These are phyloP conservation scores for Macrobrachium rosenbergii DNA, from an alignment of 1,140 invertebrate species.

Conservation along the genomic window DNA sequence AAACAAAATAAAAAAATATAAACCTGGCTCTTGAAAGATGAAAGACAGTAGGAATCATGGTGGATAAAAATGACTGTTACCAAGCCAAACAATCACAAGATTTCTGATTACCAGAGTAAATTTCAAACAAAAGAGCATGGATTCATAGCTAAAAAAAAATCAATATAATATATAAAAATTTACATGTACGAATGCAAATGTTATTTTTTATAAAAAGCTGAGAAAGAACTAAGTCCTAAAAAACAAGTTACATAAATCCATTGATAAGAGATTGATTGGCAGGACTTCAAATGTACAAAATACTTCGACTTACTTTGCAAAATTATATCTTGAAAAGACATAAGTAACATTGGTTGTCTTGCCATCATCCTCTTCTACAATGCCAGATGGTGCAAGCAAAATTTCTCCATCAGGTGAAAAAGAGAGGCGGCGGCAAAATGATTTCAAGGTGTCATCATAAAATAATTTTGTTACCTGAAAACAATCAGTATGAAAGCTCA, in stretches of 20 bases:
- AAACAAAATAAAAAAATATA: conserved; percentile 2
- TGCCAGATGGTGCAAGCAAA: conserved; percentile 86
- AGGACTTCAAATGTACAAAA: neutral
- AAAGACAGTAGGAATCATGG: too few relatives aligned
- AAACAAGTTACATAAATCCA: too few relatives aligned
- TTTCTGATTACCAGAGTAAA: too few relatives aligned
- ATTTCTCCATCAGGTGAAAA: conserved; percentile 93
- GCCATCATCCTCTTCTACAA: conserved; percentile 76
- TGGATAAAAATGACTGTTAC: too few relatives aligned
- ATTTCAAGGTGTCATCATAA: conserved; percentile 94
- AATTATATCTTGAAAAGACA: conserved; percentile 82
- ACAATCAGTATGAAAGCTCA: neutral
- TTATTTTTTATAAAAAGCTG: too few relatives aligned
- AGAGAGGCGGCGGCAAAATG: conserved; percentile 88
- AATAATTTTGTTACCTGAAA: conserved; percentile 77
- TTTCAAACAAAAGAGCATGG: too few relatives aligned
- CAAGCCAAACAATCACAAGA: too few relatives aligned
- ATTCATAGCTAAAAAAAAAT: too few relatives aligned
- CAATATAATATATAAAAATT: too few relatives aligned
- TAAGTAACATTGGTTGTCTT: conserved; percentile 80
- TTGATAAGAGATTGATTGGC: too few relatives aligned
- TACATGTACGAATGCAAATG: too few relatives aligned
- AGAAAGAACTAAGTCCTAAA: too few relatives aligned
- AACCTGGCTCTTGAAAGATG: neutral
- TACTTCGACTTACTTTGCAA: conserved; percentile 77